Evolutionary conservation across 2,888 invertebrate genomes (phyloP), one percentile per base, ranked within the genome.

Genomic region (Netelia inedita): DNA sequence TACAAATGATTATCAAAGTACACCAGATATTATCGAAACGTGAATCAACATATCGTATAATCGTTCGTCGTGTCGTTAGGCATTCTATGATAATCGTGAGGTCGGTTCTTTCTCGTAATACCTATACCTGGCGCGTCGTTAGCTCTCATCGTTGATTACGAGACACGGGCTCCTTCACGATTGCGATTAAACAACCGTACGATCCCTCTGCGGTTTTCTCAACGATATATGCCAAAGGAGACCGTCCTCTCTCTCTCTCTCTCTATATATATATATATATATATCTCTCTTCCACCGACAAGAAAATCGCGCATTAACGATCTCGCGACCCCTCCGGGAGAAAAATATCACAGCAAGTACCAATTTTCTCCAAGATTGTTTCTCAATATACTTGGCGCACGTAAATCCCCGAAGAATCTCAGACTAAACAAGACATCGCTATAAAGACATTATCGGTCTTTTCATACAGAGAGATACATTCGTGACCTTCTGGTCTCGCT

Each of bases 281-380:
- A n/a, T n/a, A n/a, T n/a, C 46, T 66, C 43, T 28, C 14, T 65
- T 28, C 46, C n/a, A 50, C 35, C 28, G 74, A 43, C 43, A 55
- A 79, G 71, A 75, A 83, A 83, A 79, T 35, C 73, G 46, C 71
- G 79, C 71, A 71, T 71, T 75, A 79, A 83, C 79, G 82, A 83
- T 79, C 79, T 57, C 43, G 21, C 79, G 79, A 83, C 72, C 83
- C 66, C 66, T 59, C 9, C 21, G 11, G 28, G 50, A 28, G 43
- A 3, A 59, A 59, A 35, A 50, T 23, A 66, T 71, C 71, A 16
- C 84, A 43, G 78, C 81, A 73, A 81, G 84, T 84, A 84, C 72
- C 84, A 84, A 84, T 84, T 81, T 84, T 74, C 84, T 76, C 57
- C 19, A 63, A 81, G 76, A 84, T 81, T 78, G 78, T 84, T 81